phyloP scores from a whole-genome alignment of 2,113 vertebrate species.

The Tragelaphus strepsiceros region DNA sequence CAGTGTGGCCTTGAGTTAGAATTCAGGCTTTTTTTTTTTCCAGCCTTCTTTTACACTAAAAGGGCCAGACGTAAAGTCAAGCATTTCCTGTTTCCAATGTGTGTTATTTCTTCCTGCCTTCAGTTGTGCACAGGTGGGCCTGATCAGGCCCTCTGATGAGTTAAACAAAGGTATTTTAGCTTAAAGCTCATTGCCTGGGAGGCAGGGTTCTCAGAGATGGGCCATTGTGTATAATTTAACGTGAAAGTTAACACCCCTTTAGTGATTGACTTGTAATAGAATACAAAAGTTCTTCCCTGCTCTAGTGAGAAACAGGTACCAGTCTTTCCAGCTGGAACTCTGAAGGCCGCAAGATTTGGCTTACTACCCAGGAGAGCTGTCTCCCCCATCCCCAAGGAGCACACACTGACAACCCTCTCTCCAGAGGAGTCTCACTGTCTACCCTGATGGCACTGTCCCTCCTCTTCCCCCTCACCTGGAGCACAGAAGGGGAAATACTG shows the following conservation, averaged over 20 bases:
- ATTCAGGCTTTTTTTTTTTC: neutral
- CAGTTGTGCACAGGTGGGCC: neutral
- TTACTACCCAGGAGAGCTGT: neutral
- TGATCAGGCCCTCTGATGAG: neutral
- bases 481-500: neutral
- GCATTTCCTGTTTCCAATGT: neutral
- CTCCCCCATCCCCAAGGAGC: neutral
- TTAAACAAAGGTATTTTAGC: neutral
- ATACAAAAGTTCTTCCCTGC: neutral
- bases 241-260: neutral
- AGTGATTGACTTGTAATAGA: neutral
- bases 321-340: neutral
- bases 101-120: neutral
- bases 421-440: neutral
- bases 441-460: neutral
- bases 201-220: neutral
- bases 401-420: neutral
- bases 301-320: neutral
- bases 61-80: neutral
- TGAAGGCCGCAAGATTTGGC: neutral
- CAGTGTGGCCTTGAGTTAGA: neutral
- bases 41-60: neutral
- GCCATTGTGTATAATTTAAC: neutral
- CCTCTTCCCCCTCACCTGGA: neutral
- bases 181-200: neutral